A percentile compares a stretch with the other conserved stretches of the same genome.
Conservation (phyloP, 2,888 invertebrate genomes). For the Melanostoma mellinum region DNA sequence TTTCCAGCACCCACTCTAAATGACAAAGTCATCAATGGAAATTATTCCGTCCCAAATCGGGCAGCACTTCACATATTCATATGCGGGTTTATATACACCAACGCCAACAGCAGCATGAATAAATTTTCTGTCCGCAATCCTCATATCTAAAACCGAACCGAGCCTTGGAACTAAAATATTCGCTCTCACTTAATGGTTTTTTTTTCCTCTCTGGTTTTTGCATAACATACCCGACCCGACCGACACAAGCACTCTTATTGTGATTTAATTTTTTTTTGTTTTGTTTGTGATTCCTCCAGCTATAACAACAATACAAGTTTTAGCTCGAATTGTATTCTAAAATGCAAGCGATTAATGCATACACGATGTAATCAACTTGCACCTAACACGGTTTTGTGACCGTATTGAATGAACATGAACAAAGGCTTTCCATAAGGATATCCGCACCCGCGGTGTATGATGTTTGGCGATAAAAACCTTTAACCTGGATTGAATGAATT, state of each 20-base stretch:
- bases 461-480: too few relatives aligned
- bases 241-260: slow-evolving; percentile 25
- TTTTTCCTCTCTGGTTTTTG: slow-evolving; percentile 25
- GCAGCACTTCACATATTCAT: not conserved
- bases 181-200: slow-evolving; percentile 6
- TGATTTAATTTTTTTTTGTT: slow-evolving; percentile 28
- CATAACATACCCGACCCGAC: slow-evolving; percentile 1
- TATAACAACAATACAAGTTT: slow-evolving; percentile 5
- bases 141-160: not conserved
- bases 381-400: slow-evolving; percentile 59
- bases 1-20: slow-evolving; percentile 39
- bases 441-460: too few relatives aligned
- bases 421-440: slow-evolving; percentile 10
- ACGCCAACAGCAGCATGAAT: not conserved
- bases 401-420: slow-evolving; percentile 31
- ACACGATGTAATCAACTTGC: slow-evolving; percentile 59
- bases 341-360: slow-evolving; percentile 58
- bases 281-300: not conserved
- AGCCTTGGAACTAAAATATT: slow-evolving; percentile 45
- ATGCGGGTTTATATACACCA: not conserved
- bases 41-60: slow-evolving; percentile 66
- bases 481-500: too few relatives aligned
- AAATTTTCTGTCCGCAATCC: not conserved
- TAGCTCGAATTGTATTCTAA: slow-evolving; percentile 43
- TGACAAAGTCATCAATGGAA: slow-evolving; percentile 62